phyloP scores from a whole-genome alignment of 2,888 invertebrate species.

The Agonopterix subpropinquella region DNA sequence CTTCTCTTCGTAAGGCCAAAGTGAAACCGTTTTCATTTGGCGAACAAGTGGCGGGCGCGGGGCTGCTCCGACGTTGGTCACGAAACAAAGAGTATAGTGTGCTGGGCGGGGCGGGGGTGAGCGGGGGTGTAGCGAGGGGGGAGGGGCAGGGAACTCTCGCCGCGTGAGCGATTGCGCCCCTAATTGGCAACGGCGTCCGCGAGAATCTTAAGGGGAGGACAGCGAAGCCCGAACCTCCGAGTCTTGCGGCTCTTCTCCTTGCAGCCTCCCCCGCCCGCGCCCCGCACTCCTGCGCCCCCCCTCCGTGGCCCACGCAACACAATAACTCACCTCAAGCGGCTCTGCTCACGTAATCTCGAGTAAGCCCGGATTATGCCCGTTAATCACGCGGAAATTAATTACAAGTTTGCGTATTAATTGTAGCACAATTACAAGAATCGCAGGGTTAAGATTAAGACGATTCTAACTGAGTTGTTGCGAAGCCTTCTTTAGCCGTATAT shows the following conservation, averaged over 20 bases:
- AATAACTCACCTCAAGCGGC: conserved; percentile 66
- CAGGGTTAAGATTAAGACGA: conserved; percentile 38
- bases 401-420: conserved; percentile 75
- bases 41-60: conserved; percentile 52
- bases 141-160: conserved; percentile 44
- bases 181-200: conserved; percentile 76
- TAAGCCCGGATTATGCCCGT: conserved; percentile 73
- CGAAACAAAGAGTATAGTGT: conserved; percentile 56
- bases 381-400: conserved; percentile 74
- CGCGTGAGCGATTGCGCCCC: conserved; percentile 75
- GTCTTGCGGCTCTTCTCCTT: conserved; percentile 40
- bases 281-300: conserved; percentile 24
- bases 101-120: conserved; percentile 32
- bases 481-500: too few species aligned
- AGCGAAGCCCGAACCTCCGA: conserved; percentile 54
- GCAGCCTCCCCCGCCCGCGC: conserved; percentile 22
- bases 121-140: conserved; percentile 26
- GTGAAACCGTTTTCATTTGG: conserved; percentile 71
- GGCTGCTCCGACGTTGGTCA: conserved; percentile 44
- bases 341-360: conserved; percentile 68
- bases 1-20: conserved; percentile 54
- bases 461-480: conserved; percentile 10
- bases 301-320: conserved; percentile 49
- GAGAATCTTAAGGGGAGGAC: conserved; percentile 76
- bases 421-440: conserved; percentile 67